phyloP scores from a whole-genome alignment of 2,888 invertebrate species.

The Hemithea aestivaria region DNA sequence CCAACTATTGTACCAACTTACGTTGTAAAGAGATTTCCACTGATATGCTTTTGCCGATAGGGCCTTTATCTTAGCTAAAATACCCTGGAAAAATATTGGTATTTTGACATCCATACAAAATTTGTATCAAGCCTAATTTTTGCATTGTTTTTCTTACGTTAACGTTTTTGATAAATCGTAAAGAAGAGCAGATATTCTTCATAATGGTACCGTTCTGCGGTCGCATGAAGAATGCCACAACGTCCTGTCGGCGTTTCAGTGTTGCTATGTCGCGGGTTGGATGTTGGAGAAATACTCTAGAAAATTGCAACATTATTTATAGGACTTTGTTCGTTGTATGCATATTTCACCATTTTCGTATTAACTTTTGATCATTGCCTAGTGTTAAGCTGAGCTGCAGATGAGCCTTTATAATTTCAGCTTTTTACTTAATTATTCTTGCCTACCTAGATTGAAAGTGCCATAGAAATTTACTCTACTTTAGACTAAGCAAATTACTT shows the following conservation, averaged over 20 bases:
- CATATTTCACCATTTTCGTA: no score
- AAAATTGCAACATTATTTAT: no score
- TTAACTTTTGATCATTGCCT: no score
- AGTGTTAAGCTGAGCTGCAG: no score
- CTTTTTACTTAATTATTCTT: no score
- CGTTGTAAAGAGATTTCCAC: constrained; percentile 86
- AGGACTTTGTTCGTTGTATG: no score
- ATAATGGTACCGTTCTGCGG: constrained; percentile 81
- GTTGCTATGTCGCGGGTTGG: constrained; percentile 82
- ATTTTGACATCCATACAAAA: background rate
- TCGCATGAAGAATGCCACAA: constrained; percentile 83
- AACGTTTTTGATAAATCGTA: constrained; percentile 81
- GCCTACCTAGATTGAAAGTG: no score
- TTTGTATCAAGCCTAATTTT: no score
- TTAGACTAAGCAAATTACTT: no score
- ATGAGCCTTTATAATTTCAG: no score
- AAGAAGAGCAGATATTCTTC: constrained; percentile 79
- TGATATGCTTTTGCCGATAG: constrained; percentile 81
- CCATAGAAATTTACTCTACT: no score
- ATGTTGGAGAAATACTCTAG: constrained; percentile 83
- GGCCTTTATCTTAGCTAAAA: constrained; percentile 81
- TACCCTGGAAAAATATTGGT: constrained; percentile 63
- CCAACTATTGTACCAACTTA: constrained; percentile 44
- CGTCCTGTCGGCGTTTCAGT: constrained; percentile 82
- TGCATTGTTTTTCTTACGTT: constrained; percentile 80